These are phyloP conservation scores for Copidosoma aretas DNA, from an alignment of 2,888 invertebrate genomes.

Conservation along the genomic window DNA sequence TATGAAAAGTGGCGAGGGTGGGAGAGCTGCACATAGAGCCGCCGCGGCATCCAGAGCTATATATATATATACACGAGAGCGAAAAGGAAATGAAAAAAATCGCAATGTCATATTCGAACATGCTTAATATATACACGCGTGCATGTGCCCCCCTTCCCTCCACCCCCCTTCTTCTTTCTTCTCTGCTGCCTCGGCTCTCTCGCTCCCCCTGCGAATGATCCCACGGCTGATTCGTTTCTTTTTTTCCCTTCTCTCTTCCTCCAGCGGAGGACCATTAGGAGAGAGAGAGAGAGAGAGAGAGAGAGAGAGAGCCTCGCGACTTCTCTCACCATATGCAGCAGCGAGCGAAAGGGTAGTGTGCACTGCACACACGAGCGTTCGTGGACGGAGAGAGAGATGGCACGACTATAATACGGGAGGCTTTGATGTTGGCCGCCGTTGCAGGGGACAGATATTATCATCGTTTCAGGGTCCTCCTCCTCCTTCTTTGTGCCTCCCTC, in stretches of 20 bases:
- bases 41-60: too few species aligned
- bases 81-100: slow-evolving; percentile 48
- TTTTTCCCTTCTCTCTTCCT: slow-evolving; percentile 27
- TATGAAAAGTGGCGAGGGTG: slow-evolving; percentile 31
- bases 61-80: not conserved
- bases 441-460: slow-evolving; percentile 61
- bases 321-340: too few species aligned
- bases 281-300: not conserved
- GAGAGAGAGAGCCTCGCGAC: slow-evolving; percentile 1
- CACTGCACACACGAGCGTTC: too few species aligned
- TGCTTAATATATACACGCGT: slow-evolving; percentile 40
- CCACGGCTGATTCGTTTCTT: slow-evolving; percentile 37
- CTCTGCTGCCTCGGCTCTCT: not conserved
- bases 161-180: slow-evolving; percentile 12
- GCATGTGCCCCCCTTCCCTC: slow-evolving; percentile 16
- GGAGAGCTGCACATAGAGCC: too few species aligned
- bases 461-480: slow-evolving; percentile 39
- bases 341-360: too few species aligned
- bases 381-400: slow-evolving; percentile 38
- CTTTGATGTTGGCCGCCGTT: slow-evolving; percentile 61
- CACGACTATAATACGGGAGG: slow-evolving; percentile 21
- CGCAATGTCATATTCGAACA: slow-evolving; percentile 52
- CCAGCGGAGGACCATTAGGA: slow-evolving; percentile 7
- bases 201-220: slow-evolving; percentile 31
- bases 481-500: slow-evolving; percentile 18